phyloP scores from a whole-genome alignment of 2,113 vertebrate species.

The Zapornia atra region DNA sequence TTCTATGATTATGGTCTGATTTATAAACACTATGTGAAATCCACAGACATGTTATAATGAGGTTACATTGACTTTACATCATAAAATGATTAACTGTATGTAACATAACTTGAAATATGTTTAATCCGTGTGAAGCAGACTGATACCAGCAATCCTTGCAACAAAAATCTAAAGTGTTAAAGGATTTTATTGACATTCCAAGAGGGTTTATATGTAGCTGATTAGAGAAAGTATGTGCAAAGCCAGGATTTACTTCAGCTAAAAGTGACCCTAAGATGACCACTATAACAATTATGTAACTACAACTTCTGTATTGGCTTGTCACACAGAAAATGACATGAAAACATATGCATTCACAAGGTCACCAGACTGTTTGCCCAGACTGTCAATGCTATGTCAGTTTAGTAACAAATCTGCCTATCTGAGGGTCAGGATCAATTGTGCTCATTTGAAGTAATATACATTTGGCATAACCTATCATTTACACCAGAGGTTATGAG shows the following conservation, averaged over 20 bases:
- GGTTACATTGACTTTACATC: not conserved
- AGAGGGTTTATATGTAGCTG: not conserved
- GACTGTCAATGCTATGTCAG: not conserved
- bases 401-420: not conserved
- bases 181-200: not conserved
- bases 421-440: not conserved
- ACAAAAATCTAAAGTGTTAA: not conserved
- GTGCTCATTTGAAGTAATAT: not conserved
- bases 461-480: not conserved
- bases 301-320: not conserved
- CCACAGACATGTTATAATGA: not conserved
- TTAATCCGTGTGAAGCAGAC: not conserved
- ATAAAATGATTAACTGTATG: not conserved
- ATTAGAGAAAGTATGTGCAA: not conserved
- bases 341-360: not conserved
- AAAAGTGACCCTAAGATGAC: not conserved
- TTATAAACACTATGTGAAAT: not conserved
- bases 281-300: not conserved
- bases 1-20: not conserved
- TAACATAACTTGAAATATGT: not conserved
- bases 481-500: not conserved
- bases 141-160: not conserved
- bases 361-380: not conserved
- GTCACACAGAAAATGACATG: not conserved
- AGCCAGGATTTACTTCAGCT: not conserved